phyloP scores from a whole-genome alignment of 2,888 invertebrate species.

The Cephus runcator region DNA sequence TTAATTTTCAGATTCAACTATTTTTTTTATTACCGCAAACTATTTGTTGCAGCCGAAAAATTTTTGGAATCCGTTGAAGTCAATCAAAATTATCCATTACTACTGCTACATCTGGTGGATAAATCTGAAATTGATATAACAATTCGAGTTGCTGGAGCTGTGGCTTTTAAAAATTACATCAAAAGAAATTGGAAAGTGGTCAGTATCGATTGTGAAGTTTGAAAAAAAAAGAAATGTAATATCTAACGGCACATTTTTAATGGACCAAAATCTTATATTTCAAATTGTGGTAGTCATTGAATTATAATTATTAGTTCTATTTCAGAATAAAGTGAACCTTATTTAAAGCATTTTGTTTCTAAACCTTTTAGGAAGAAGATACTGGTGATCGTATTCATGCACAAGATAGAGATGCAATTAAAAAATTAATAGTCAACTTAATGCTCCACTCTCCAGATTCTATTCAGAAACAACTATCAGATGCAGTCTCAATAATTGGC shows the following conservation, averaged over 20 bases:
- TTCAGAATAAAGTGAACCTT: slow-evolving; percentile 1
- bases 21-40: slow-evolving; percentile 13
- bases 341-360: slow-evolving; percentile 2
- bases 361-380: slow-evolving; percentile 73
- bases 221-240: background rate
- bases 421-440: slow-evolving; percentile 86
- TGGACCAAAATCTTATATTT: slow-evolving; percentile 1
- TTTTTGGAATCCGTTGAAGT: slow-evolving; percentile 90
- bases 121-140: slow-evolving; percentile 83
- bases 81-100: slow-evolving; percentile 89
- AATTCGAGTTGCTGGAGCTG: slow-evolving; percentile 88
- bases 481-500: slow-evolving; percentile 96
- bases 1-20: slow-evolving; percentile 10
- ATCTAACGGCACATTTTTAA: background rate
- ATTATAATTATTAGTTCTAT: background rate
- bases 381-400: slow-evolving; percentile 82
- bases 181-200: slow-evolving; percentile 95
- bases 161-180: slow-evolving; percentile 96
- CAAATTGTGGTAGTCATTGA: background rate
- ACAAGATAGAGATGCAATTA: slow-evolving; percentile 83
- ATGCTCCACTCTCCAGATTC: slow-evolving; percentile 93
- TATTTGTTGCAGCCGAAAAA: slow-evolving; percentile 81
- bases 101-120: slow-evolving; percentile 87
- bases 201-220: slow-evolving; percentile 57
- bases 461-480: slow-evolving; percentile 93